A percentile compares a stretch with the other conserved stretches of the same genome.
Conservation (phyloP, 1,140 invertebrate genomes). For the Drosophila trapezifrons region DNA sequence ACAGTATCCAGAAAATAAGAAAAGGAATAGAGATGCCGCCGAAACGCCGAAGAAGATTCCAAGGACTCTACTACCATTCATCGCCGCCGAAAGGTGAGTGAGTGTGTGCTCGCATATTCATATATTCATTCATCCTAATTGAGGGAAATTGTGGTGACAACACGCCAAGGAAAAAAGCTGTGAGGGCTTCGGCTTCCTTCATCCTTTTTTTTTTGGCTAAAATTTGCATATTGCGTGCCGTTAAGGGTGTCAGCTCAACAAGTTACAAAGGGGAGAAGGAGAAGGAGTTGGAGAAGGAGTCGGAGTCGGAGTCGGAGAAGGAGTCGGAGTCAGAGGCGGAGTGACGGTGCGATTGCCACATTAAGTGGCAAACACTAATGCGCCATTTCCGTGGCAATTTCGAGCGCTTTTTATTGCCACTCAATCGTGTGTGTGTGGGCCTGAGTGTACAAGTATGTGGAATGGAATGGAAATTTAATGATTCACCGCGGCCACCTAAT, state of each 20-base stretch:
- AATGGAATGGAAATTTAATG: constrained; percentile 40
- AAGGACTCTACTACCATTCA: constrained; percentile 86
- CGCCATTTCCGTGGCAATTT: constrained; percentile 76
- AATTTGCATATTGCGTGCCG: constrained; percentile 79
- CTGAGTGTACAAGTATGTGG: background rate
- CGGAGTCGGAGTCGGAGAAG: too few relatives aligned
- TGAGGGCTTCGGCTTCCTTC: background rate
- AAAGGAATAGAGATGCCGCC: constrained; percentile 64
- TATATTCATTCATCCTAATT: constrained; percentile 64
- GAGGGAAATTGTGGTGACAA: constrained; percentile 62
- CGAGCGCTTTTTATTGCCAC: constrained; percentile 65
- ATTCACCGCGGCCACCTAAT: constrained; percentile 54
- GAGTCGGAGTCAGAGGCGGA: constrained; percentile 2
- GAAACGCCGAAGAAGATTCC: constrained; percentile 76
- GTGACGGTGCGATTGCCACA: constrained; percentile 41
- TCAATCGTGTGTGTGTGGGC: constrained; percentile 19
- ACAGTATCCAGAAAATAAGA: background rate
- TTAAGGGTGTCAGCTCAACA: constrained; percentile 66
- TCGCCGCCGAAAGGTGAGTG: constrained; percentile 86
- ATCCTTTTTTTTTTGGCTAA: constrained; percentile 44
- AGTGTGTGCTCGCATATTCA: constrained; percentile 7
- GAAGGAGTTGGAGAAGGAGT: too few relatives aligned
- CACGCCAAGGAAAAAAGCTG: constrained; percentile 29
- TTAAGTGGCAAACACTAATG: constrained; percentile 79
- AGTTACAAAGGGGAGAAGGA: constrained; percentile 43